phyloP scores from a whole-genome alignment of 2,113 vertebrate genomes.

The Pteronura brasiliensis region DNA sequence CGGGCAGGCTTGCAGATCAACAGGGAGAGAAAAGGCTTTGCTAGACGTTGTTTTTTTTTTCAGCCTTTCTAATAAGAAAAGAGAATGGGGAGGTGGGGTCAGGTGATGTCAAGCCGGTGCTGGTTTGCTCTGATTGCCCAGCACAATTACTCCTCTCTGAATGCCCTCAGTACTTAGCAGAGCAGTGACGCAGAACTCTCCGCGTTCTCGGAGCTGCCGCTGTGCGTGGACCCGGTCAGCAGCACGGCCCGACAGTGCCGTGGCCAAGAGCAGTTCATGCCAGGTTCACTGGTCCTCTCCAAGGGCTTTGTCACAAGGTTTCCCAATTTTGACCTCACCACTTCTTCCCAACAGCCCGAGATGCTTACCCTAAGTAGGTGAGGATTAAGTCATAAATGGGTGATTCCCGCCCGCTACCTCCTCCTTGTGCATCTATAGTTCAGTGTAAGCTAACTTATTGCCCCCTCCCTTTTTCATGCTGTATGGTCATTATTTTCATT shows the following conservation, averaged over 20 bases:
- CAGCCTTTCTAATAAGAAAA: neutral
- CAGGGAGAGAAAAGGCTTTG: conserved; percentile 23
- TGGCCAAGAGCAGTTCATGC: neutral
- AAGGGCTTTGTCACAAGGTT: neutral
- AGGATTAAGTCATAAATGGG: neutral
- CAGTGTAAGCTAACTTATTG: neutral
- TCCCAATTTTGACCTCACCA: neutral
- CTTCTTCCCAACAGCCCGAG: neutral
- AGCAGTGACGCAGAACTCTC: neutral
- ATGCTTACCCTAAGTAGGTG: neutral
- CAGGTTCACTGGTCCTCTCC: neutral
- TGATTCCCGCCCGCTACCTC: neutral
- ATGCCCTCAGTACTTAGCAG: neutral
- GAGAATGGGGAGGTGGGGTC: conserved; percentile 18
- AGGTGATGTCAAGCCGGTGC: conserved; percentile 35
- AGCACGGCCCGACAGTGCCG: neutral
- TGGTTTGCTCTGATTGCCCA: conserved; percentile 8
- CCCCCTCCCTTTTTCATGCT: neutral
- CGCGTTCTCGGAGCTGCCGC: neutral
- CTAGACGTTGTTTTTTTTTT: conserved; percentile 38
- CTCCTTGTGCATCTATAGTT: neutral
- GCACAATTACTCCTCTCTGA: neutral
- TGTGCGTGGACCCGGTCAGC: neutral
- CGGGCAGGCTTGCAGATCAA: neutral
- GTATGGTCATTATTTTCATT: neutral